These are phyloP conservation scores for Scaptomyza hsui DNA, from an alignment of 1,140 invertebrate genomes.

Conservation along the genomic window DNA sequence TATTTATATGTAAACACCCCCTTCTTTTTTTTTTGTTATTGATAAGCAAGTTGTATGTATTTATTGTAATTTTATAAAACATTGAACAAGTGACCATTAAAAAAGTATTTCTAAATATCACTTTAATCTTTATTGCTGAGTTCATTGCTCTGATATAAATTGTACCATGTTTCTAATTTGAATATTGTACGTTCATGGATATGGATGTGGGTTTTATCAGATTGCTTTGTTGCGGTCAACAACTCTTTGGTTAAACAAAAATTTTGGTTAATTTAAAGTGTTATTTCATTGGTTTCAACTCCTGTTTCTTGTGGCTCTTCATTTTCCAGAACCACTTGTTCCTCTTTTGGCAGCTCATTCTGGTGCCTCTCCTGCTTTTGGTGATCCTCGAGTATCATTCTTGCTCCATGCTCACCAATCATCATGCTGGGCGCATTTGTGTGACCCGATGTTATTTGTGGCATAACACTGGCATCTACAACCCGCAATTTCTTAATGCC, in stretches of 20 bases:
- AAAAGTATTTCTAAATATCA: slow-evolving; percentile 14
- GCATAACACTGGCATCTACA: slow-evolving; percentile 92
- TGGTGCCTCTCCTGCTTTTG: no score
- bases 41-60: slow-evolving; percentile 50
- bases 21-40: slow-evolving; percentile 39
- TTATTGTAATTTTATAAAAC: slow-evolving; percentile 52
- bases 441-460: slow-evolving; percentile 88
- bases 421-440: slow-evolving; percentile 91
- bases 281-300: no score
- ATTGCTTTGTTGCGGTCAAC: no score
- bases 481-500: slow-evolving; percentile 88
- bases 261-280: no score
- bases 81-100: slow-evolving; percentile 31
- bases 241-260: no score
- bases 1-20: not conserved
- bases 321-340: no score
- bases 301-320: no score
- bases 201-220: no score
- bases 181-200: no score
- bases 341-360: no score
- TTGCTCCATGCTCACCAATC: slow-evolving; percentile 90
- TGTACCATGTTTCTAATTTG: no score
- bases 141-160: not conserved
- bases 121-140: not conserved
- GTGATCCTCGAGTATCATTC: slow-evolving; percentile 87